phyloP scores from a whole-genome alignment of 2,797 vertebrate genomes.

The Myotis findleyi region DNA sequence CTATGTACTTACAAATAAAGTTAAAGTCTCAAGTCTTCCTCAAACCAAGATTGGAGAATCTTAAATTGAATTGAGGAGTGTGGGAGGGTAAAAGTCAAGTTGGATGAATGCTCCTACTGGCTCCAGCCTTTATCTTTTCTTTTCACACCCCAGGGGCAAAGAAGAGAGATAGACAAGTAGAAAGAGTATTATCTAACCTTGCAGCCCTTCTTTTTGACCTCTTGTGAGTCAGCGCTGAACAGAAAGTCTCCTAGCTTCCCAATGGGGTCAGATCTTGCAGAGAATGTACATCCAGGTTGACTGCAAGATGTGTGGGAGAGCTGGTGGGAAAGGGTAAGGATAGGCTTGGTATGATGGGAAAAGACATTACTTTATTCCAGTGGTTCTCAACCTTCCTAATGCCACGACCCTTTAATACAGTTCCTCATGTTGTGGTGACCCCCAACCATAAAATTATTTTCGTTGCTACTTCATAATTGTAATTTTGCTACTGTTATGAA shows the following conservation, averaged over 20 bases:
- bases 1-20: not conserved
- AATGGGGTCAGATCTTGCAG: not conserved
- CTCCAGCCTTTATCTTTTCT: not conserved
- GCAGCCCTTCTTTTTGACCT: not conserved
- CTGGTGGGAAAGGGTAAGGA: not conserved
- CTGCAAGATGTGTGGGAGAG: not conserved
- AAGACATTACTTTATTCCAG: not conserved
- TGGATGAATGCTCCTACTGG: not conserved
- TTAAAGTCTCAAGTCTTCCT: not conserved
- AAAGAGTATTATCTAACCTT: not conserved
- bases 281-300: not conserved
- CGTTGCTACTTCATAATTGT: too few species aligned
- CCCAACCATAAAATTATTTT: too few species aligned
- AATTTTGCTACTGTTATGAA: too few species aligned
- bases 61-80: slow-evolving; percentile 8
- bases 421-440: too few species aligned
- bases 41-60: not conserved
- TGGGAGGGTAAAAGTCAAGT: not conserved
- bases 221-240: not conserved
- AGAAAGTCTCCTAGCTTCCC: not conserved
- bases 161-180: not conserved
- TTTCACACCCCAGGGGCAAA: not conserved
- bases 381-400: too few species aligned
- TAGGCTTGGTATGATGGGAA: not conserved
- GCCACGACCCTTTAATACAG: too few species aligned